phyloP scores from a whole-genome alignment of 2,113 vertebrate genomes.

The Cyphomyrus discorhynchus region DNA sequence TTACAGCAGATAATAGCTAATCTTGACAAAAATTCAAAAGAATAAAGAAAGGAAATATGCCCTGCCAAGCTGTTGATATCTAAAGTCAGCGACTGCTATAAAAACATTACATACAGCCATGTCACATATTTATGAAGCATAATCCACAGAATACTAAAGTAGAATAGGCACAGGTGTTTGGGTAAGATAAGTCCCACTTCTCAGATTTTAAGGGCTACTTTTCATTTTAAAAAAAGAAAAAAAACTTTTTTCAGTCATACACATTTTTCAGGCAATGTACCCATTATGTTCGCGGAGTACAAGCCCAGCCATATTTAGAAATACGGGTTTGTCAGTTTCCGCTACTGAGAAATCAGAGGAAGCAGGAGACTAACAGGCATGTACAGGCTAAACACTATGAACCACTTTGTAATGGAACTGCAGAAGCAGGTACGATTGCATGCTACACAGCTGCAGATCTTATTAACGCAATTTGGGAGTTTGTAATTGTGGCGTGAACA shows the following conservation, averaged over 20 bases:
- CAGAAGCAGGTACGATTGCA: neutral
- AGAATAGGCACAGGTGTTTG: conserved; percentile 49
- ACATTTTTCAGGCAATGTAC: conserved; percentile 36
- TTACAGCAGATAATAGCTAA: conserved; percentile 33
- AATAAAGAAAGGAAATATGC: conserved; percentile 21
- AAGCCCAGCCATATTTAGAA: conserved; percentile 25
- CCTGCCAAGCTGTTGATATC: conserved; percentile 33
- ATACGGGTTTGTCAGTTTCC: neutral
- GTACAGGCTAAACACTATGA: neutral
- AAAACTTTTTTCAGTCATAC: conserved; percentile 18
- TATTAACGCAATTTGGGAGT: neutral
- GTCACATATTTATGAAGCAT: conserved; percentile 56
- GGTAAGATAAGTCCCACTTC: conserved; percentile 44
- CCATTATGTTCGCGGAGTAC: conserved; percentile 39
- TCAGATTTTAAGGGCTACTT: conserved; percentile 33
- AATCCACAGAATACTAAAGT: conserved; percentile 44
- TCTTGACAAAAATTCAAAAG: conserved; percentile 20
- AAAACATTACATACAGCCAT: conserved; percentile 58
- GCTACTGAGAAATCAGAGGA: neutral
- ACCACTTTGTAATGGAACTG: neutral
- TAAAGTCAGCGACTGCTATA: conserved; percentile 35
- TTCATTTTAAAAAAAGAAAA: conserved; percentile 22
- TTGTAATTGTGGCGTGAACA: neutral
- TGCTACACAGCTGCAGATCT: neutral
- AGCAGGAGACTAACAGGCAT: neutral